Base-by-base conservation (phyloP, 1,140 invertebrate genomes). In the Lineus longissimus region DNA sequence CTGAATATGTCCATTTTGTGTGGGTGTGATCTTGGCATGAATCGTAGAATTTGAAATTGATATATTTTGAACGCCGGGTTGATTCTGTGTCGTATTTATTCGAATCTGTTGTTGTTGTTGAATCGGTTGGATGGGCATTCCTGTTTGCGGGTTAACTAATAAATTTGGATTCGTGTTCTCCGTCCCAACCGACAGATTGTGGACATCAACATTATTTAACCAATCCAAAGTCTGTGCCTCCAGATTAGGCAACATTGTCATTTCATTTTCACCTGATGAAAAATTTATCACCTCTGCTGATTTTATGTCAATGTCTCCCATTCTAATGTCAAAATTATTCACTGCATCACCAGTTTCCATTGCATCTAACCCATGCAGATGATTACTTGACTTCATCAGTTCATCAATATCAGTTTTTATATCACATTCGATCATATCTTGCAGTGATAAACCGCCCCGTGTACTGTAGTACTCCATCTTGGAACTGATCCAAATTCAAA, bases 381-480 rank as follows among this genome's bases (percentile, higher is more conserved):
- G 33, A 36, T 64, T 40, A 51, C 67, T 60, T 30, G 57, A 87
- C 56, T 87, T 87, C 45, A 91, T 86, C 47, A 90, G 86, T 58
- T 87, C 87, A 43, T 90, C 90, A 66, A 91, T 89, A 75, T 91
- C 90, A 55, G 87, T 88, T 70, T 91, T 90, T 30, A 92, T 91
- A 74, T 92, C 90, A 72, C 90, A 88, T 55, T 87, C 90, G 63
- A 92, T 84, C 87, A 93, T 91, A 65, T 88, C 87, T 71, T 77
- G 74, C 2, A 78, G 63, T 43, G 72, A 70, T 47, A 74, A 33
- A n/a, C 31, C 40, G 27, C 31, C 56, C 57, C 36, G 30, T 2
- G 31, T 30, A 43, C 36, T 58, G 30, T 40, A 58, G 30, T 63
- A 63, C 36, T 63, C 62, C 62, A 63, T 58, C 27, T 31, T 58